phyloP scores from a whole-genome alignment of 2,888 invertebrate species.

The Pristionchus entomophagus region DNA sequence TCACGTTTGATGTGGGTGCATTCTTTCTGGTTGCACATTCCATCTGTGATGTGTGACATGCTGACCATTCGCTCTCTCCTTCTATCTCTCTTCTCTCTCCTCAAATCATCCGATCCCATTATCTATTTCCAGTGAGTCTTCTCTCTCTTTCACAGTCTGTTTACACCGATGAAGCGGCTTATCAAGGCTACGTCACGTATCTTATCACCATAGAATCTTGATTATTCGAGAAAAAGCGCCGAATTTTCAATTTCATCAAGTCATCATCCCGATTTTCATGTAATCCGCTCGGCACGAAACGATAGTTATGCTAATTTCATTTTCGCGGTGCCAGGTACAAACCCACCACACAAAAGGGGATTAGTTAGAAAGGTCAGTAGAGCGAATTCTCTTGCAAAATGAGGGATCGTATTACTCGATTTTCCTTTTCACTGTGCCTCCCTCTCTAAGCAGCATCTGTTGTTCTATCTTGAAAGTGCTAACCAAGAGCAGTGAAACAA shows the following conservation, averaged over 20 bases:
- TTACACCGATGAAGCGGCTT: conserved; percentile 6
- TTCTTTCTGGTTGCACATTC: not conserved
- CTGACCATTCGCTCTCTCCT: not conserved
- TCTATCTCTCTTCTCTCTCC: not conserved
- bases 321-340: not conserved
- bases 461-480: too few relatives aligned
- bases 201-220: not conserved
- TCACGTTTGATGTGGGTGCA: not conserved
- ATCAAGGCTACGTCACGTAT: not conserved
- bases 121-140: not conserved
- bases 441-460: too few relatives aligned
- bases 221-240: not conserved
- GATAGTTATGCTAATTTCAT: not conserved
- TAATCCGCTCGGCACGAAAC: not conserved
- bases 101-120: not conserved
- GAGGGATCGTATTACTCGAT: too few relatives aligned
- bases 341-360: not conserved
- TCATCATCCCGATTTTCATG: not conserved
- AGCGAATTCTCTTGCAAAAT: too few relatives aligned
- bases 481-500: too few relatives aligned
- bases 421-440: too few relatives aligned
- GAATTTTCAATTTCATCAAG: not conserved
- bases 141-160: conserved; percentile 18
- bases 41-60: not conserved
- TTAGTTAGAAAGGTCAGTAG: not conserved